Base-by-base conservation (phyloP, 2,797 vertebrate species). In the Petrocephalus sullivani region DNA sequence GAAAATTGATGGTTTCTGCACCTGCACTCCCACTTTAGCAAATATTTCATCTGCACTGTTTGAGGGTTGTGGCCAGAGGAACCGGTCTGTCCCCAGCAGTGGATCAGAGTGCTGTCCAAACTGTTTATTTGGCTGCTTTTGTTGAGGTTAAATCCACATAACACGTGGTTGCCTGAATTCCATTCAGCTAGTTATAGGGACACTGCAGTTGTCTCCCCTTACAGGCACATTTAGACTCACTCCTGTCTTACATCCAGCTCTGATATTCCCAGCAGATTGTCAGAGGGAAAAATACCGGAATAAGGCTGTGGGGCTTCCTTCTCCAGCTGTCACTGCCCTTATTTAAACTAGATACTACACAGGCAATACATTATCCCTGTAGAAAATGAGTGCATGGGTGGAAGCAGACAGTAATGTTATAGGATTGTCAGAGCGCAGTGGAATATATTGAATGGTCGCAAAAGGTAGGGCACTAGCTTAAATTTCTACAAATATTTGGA, bases 331-430 rank as follows among this genome's bases (percentile, higher is more conserved):
- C 83, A 85, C 5, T 85, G 83, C 51, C 53, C 53, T 56, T 85
- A 85, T 85, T 56, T 85, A 54, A 85, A 56, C 83, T 53, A 85
- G 83, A 16, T 33, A 23, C 53, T 57, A 85, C 23, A 54, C 41
- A 85, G 23, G 28, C 53, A 23, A 84, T 84, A 54, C 82, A 51
- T 84, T 54, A 84, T 84, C 82, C 53, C 82, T 84, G 23, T 84
- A 51, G 46, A 84, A 23, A 84, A 54, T 21, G 8, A 84, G 82
- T n/a, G 49, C 81, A 84, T 21, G 51, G 82, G 14, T 23, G 46
- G 46, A 84, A 54, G 23, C 51, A 53, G 49, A 54, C 60, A 53
- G 49, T 84, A 54, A 84, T 85, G 83, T 85, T 56, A 85, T 85
- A 14, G 23, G 21, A 37, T 37, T 56, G 83, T 57, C 53, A 85